Conservation (phyloP, 2,888 invertebrate species). For the Machimus atricapillus region DNA sequence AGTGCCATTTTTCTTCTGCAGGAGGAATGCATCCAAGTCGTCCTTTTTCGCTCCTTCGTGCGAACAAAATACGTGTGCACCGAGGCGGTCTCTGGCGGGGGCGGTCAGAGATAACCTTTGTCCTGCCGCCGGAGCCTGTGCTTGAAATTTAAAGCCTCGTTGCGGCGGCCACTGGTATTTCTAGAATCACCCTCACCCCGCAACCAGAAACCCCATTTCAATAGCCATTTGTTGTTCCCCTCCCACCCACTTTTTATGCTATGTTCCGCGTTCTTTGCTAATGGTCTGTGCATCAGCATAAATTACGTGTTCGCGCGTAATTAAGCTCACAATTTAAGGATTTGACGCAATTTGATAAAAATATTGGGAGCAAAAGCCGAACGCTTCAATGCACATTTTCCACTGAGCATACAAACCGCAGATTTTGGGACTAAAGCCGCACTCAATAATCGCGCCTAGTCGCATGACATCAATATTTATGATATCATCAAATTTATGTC, state of each 20-base stretch:
- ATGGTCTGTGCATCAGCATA: not conserved
- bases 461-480: not conserved
- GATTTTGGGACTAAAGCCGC: not conserved
- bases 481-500: not conserved
- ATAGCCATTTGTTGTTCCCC: not conserved
- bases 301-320: not conserved
- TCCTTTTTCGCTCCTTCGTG: not conserved
- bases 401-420: too few relatives aligned
- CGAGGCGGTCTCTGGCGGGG: not conserved
- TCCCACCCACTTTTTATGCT: not conserved
- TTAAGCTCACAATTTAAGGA: not conserved
- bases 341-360: not conserved
- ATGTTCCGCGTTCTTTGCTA: not conserved
- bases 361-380: not conserved
- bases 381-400: not conserved
- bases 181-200: not conserved
- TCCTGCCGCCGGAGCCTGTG: not conserved
- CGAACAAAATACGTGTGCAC: not conserved
- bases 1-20: slow-evolving; percentile 21
- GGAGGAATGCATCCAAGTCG: not conserved
- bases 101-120: slow-evolving; percentile 16
- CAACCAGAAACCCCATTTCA: not conserved
- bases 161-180: not conserved
- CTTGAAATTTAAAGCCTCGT: not conserved
- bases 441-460: not conserved